phyloP scores from a whole-genome alignment of 2,113 vertebrate genomes.

The Myotis yumanensis region DNA sequence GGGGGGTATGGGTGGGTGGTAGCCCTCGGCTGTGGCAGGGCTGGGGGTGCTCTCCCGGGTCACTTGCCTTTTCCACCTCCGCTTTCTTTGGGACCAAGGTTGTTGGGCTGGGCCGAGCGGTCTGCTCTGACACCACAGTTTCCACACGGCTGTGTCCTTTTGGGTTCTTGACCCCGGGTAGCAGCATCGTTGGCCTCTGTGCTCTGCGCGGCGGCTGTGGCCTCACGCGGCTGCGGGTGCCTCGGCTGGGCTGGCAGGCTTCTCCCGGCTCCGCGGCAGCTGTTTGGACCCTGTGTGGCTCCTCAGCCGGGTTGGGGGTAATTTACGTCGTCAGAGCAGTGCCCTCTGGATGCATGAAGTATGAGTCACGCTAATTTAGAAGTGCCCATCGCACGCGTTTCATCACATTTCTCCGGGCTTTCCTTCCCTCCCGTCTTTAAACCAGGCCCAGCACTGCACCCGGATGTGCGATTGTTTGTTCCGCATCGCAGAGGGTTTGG shows the following conservation, averaged over 20 bases:
- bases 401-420: slow-evolving; percentile 14
- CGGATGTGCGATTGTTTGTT: not conserved
- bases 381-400: not conserved
- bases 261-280: not conserved
- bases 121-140: fast-evolving
- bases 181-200: not conserved
- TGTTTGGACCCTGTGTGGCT: slow-evolving; percentile 34
- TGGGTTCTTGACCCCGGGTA: not conserved
- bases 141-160: not conserved
- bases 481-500: not conserved
- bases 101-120: not conserved
- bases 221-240: not conserved
- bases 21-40: fast-evolving
- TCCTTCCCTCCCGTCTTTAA: not conserved
- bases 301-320: slow-evolving; percentile 23
- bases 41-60: too few relatives aligned
- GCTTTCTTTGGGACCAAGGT: not conserved
- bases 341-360: slow-evolving; percentile 46
- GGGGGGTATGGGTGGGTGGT: too few relatives aligned
- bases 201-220: not conserved
- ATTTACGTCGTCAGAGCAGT: slow-evolving; percentile 53
- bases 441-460: not conserved
- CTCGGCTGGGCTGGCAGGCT: not conserved
- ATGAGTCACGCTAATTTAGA: slow-evolving; percentile 48
- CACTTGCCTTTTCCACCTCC: not conserved